Conservation (phyloP, 2,113 vertebrate genomes). For the Felis chaus region DNA sequence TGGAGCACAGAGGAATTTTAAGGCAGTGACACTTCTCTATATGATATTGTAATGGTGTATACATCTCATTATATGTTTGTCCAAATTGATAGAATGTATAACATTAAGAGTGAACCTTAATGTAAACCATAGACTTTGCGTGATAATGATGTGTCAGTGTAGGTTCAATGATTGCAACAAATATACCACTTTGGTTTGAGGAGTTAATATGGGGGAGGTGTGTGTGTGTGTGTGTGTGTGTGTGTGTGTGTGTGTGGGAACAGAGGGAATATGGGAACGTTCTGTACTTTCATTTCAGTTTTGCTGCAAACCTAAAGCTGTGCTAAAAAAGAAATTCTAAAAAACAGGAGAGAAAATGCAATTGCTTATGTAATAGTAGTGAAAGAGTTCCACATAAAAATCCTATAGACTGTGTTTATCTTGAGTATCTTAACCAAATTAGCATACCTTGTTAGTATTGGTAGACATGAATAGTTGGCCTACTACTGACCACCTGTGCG, state of each 20-base stretch:
- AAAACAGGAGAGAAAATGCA: not conserved
- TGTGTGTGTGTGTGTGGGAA: accelerated
- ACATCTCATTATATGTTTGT: no score
- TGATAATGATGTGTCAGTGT: not conserved
- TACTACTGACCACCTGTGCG: not conserved
- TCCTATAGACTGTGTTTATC: not conserved
- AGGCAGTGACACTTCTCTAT: not conserved
- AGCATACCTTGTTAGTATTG: not conserved
- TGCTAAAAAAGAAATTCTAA: not conserved
- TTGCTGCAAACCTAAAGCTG: not conserved
- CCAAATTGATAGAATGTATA: no score
- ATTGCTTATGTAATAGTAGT: not conserved
- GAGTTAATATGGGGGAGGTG: not conserved
- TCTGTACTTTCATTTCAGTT: not conserved
- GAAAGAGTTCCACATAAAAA: not conserved
- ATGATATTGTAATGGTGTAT: not conserved
- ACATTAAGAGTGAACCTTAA: no score
- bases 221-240: not conserved
- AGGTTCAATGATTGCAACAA: not conserved
- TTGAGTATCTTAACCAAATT: not conserved
- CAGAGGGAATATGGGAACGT: not conserved
- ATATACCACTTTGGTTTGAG: not conserved
- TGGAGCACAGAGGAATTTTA: not conserved
- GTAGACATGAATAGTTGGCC: not conserved
- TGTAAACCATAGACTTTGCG: not conserved